Evolutionary conservation across 2,797 vertebrate species (phyloP).

Genomic region (Phataginus tricuspis): DNA sequence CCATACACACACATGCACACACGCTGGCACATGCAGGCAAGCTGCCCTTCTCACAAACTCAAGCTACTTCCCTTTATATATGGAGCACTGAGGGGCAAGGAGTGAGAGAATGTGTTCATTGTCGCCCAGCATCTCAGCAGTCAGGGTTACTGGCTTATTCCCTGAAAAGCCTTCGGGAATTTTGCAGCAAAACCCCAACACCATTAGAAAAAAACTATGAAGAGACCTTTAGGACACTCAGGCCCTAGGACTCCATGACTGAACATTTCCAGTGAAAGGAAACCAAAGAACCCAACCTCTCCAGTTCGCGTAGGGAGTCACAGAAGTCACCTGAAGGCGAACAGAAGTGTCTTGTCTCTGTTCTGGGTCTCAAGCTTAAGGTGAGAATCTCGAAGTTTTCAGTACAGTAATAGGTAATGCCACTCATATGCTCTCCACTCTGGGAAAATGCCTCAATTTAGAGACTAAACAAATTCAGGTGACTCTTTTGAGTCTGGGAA

Average conservation of each 20-base stretch:
- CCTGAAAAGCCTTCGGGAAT: background rate
- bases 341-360: background rate
- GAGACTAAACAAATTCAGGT: conserved; percentile 28
- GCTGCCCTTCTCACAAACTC: conserved; percentile 4
- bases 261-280: conserved; percentile 27
- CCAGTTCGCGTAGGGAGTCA: background rate
- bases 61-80: background rate
- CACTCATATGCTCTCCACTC: background rate
- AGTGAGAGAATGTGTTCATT: background rate
- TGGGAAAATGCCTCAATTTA: conserved; percentile 17
- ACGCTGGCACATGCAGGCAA: background rate
- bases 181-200: background rate
- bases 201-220: background rate
- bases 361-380: conserved; percentile 7
- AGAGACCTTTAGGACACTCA: background rate
- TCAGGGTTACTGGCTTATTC: background rate
- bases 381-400: background rate
- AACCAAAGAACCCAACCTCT: background rate
- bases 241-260: background rate
- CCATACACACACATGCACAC: background rate
- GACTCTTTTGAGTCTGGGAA: background rate
- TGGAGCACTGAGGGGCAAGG: background rate
- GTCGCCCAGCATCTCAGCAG: background rate
- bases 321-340: background rate
- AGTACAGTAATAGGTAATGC: background rate